Conservation (phyloP, 2,797 vertebrate genomes). For the Notoglanidium macrostoma region DNA sequence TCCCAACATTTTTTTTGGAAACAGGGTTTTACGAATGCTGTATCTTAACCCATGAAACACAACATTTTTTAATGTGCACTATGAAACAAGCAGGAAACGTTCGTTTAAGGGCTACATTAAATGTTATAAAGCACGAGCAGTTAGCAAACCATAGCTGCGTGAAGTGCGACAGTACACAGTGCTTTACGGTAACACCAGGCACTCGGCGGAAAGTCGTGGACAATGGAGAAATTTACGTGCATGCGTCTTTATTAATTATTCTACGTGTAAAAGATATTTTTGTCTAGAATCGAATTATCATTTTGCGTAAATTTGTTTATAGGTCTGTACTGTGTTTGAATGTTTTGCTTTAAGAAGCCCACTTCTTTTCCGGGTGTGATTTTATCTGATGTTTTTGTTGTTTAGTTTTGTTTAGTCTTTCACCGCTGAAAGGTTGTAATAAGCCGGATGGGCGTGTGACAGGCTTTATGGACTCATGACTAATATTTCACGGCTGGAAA, state of each 20-base stretch:
- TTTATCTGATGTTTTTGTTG: background rate
- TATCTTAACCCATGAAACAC: background rate
- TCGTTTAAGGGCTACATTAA: background rate
- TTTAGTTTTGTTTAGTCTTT: background rate
- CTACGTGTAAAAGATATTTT: background rate
- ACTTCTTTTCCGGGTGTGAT: background rate
- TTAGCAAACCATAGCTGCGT: background rate
- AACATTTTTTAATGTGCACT: background rate
- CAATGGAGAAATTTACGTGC: too few species aligned
- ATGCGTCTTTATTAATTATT: background rate
- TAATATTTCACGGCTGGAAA: background rate
- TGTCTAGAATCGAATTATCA: background rate
- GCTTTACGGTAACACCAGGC: background rate
- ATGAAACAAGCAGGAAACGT: background rate
- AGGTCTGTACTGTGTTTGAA: background rate
- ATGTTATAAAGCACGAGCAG: background rate
- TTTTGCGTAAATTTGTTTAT: background rate
- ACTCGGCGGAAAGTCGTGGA: background rate
- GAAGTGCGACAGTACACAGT: background rate
- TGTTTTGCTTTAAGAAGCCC: background rate
- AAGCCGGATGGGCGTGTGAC: background rate
- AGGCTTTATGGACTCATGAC: too few species aligned
- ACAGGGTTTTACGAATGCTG: too few species aligned
- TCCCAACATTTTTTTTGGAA: too few species aligned
- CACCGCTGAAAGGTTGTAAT: background rate